Evolutionary conservation across 2,888 invertebrate genomes (phyloP), one percentile per base, ranked within the genome.

Genomic region (Drosophila barbarae): DNA sequence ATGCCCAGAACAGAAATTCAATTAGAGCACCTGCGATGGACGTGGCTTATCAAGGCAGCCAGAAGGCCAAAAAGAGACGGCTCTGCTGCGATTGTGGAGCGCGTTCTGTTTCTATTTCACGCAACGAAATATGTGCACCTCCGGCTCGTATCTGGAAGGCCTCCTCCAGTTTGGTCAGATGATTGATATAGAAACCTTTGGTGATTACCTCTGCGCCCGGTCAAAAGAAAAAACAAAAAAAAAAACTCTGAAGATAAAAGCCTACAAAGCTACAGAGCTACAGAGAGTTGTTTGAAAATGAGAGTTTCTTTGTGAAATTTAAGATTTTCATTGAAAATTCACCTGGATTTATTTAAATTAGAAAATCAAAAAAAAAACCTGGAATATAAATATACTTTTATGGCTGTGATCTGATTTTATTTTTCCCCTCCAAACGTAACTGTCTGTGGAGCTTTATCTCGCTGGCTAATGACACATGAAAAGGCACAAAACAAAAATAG

Each of bases 401-500:
- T 26, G 12, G 12, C n/a, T 21, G 13, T 13, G 18, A 46, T 46
- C 18, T 18, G 26, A 36, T 39, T 51, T 55, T 35, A 9, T 9
- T 36, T n/a, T 12, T 5, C 10, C 50, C n/a, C 23, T 34, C 13
- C 18, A 26, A 10, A 13, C 3, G 10, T 26, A 47, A 10, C 35
- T 36, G 28, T 21, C 21, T 8, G 4, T 10, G 18, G 0, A 12
- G 34, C 21, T 35, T 42, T 57, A 58, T 57, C 58, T 58, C 34
- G 18, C 6, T 77, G 73, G 47, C 56, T 50, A 58, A 72, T 77
- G 76, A 77, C 77, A 76, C 79, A 78, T 23, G 32, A 32, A 9
- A 15, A 36, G 28, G 46, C 30, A 46, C 42, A 42, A 8, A 46
- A 15, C 3, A 46, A 46, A 15, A 46, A 30, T 12, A 9, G 12